Conservation (phyloP, 2,888 invertebrate species). For the Callinectes sapidus region DNA sequence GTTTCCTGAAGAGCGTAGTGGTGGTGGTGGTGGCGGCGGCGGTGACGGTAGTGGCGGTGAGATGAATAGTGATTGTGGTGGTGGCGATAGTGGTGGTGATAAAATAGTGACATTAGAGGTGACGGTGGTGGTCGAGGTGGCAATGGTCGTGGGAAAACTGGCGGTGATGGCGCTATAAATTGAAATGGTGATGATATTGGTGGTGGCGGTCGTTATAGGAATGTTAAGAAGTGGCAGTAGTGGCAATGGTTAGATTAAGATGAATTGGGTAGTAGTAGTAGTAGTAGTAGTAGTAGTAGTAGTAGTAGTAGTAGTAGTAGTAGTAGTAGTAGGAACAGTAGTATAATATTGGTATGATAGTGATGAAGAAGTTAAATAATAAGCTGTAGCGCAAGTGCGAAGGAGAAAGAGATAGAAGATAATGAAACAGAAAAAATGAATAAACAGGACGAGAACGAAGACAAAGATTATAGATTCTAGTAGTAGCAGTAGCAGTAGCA, state of each 20-base stretch:
- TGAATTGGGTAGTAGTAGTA: neutral
- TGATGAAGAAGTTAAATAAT: neutral
- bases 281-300: neutral
- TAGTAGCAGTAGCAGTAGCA: neutral
- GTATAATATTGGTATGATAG: neutral
- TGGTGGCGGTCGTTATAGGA: neutral
- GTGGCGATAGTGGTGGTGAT: neutral
- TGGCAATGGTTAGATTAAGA: neutral
- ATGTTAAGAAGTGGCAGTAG: neutral
- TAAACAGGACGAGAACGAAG: too few species aligned
- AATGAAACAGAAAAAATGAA: too few species aligned
- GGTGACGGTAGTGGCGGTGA: neutral
- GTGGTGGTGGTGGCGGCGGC: neutral
- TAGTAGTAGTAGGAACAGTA: neutral
- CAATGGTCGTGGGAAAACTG: neutral
- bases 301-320: neutral
- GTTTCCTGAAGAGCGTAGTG: neutral
- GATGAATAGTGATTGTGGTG: neutral
- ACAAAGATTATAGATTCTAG: too few species aligned
- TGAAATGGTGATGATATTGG: neutral
- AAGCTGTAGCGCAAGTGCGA: neutral
- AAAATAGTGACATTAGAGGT: neutral
- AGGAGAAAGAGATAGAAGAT: neutral
- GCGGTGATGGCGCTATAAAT: neutral
- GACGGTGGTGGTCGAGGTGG: neutral